A percentile compares a stretch with the other conserved stretches of the same genome.
These are phyloP conservation scores for Griposia aprilina DNA, from an alignment of 2,888 invertebrate genomes.

Conservation along the genomic window DNA sequence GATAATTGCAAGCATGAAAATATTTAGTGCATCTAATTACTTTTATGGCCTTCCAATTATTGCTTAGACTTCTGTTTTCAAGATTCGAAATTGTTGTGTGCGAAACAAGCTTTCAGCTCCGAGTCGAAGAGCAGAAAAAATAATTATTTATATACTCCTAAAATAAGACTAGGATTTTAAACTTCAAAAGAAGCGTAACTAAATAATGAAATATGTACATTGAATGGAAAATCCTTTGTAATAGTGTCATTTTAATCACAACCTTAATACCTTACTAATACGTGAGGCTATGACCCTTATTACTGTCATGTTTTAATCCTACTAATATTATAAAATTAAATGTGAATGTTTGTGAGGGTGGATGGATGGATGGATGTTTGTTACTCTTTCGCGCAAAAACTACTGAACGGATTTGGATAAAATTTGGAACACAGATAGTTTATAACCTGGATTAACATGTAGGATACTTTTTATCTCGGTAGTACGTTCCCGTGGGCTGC, in stretches of 20 bases:
- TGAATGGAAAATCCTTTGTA: slow-evolving; percentile 3
- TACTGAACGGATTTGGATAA: too few relatives aligned
- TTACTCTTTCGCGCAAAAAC: too few relatives aligned
- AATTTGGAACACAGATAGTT: too few relatives aligned
- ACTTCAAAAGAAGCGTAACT: neutral
- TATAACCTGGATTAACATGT: too few relatives aligned
- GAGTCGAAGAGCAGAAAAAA: neutral
- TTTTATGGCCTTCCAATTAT: neutral
- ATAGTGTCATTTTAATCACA: slow-evolving; percentile 23
- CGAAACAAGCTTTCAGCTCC: neutral
- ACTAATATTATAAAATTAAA: neutral
- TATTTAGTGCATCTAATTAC: slow-evolving; percentile 26
- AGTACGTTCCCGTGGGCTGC: too few relatives aligned
- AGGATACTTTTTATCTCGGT: too few relatives aligned
- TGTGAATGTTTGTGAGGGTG: too few relatives aligned
- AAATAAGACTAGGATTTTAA: neutral
- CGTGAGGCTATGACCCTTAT: slow-evolving; percentile 10
- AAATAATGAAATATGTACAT: slow-evolving; percentile 7
- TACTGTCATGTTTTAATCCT: slow-evolving; percentile 12
- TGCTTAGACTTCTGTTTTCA: neutral
- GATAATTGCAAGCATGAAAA: slow-evolving; percentile 36
- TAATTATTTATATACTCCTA: neutral
- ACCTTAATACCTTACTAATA: slow-evolving; percentile 18
- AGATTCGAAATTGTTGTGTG: neutral
- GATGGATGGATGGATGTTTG: too few relatives aligned